These are phyloP conservation scores for Athalia circularis DNA, from an alignment of 2,888 invertebrate genomes.

Conservation along the genomic window DNA sequence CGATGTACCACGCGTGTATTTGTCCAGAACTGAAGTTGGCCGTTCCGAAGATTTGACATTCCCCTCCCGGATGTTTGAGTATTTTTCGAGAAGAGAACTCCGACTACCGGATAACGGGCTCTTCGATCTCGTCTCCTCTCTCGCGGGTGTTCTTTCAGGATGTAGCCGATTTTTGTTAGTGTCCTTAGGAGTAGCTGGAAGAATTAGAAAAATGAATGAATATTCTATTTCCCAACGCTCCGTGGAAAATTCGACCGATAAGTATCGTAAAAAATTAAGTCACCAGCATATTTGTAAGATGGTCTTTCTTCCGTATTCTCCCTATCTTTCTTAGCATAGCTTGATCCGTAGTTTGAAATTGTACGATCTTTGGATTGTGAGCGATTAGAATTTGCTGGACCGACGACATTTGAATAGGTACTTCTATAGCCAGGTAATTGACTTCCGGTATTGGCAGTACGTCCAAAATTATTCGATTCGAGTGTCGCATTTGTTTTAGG, in stretches of 20 bases:
- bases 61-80: constrained; percentile 57
- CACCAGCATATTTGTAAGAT: constrained; percentile 66
- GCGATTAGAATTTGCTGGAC: constrained; percentile 59
- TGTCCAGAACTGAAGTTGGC: constrained; percentile 67
- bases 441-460: constrained; percentile 62
- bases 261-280: not conserved
- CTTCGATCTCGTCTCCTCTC: constrained; percentile 58
- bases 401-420: constrained; percentile 59
- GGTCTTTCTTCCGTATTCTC: constrained; percentile 65
- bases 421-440: constrained; percentile 66
- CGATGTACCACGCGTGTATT: constrained; percentile 64
- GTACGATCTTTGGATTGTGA: constrained; percentile 62
- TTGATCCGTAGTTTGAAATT: constrained; percentile 58
- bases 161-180: constrained; percentile 64
- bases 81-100: constrained; percentile 66
- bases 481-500: constrained; percentile 51
- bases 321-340: constrained; percentile 63
- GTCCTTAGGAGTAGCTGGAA: constrained; percentile 62
- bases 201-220: not conserved
- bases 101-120: constrained; percentile 64
- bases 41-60: constrained; percentile 64
- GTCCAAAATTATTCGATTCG: constrained; percentile 56
- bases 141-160: constrained; percentile 56
- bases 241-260: constrained; percentile 2
- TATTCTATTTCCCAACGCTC: not conserved